phyloP scores from a whole-genome alignment of 92 coral and sea anemone genomes.

The Bergia puertoricense region DNA sequence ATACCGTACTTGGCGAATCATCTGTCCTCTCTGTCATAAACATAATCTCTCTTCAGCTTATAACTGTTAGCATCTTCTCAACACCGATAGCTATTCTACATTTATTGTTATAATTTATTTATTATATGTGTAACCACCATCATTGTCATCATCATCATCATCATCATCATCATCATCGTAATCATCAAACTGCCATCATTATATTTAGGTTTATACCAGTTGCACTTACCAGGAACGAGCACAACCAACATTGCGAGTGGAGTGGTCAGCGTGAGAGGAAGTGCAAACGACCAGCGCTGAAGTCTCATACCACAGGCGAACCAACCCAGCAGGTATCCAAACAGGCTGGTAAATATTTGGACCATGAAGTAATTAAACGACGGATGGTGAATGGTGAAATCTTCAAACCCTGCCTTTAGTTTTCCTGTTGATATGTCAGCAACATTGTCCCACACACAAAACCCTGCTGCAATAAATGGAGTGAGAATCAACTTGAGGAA shows the following conservation, averaged over 20 bases:
- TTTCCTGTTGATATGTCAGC: constrained; percentile 16
- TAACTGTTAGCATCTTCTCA: too few species aligned
- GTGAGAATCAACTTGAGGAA: constrained; percentile 46
- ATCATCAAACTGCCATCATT: too few species aligned
- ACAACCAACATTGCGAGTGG: constrained; percentile 48
- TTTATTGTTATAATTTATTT: too few species aligned
- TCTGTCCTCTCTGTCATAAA: too few species aligned
- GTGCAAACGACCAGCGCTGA: constrained; percentile 57
- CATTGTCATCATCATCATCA: too few species aligned
- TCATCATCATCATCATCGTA: too few species aligned
- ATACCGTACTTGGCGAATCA: too few species aligned
- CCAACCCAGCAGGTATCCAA: constrained; percentile 51
- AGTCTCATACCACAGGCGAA: constrained; percentile 57
- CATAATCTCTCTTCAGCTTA: too few species aligned
- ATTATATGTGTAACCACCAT: too few species aligned
- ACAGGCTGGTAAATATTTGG: constrained; percentile 52
- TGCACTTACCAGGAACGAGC: constrained; percentile 25
- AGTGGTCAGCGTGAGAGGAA: constrained; percentile 52
- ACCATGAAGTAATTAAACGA: constrained; percentile 41
- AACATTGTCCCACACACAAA: constrained; percentile 32
- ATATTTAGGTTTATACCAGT: too few species aligned
- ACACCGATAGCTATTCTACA: too few species aligned
- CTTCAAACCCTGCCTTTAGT: constrained; percentile 35
- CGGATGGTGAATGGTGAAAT: constrained; percentile 14
- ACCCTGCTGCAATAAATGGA: constrained; percentile 52